A percentile compares a stretch with the other conserved stretches of the same genome.
phyloP scores from a whole-genome alignment of 1,140 invertebrate genomes.

The Dermatophagoides farinae region DNA sequence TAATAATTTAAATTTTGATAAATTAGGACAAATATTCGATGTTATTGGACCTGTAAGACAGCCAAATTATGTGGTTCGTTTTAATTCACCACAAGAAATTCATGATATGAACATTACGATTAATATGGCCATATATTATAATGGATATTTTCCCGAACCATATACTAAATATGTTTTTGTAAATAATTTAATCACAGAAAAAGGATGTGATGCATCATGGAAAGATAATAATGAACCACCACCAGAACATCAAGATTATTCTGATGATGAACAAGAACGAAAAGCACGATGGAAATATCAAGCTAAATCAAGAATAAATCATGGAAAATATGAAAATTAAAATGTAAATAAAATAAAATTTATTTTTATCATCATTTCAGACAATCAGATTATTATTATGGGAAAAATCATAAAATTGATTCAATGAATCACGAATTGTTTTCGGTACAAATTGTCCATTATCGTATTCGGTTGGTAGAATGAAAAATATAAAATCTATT shows the following conservation, averaged over 20 bases:
- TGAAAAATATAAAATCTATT: neutral
- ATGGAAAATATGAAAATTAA: neutral
- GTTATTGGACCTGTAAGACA: slow-evolving; percentile 58
- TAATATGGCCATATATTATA: slow-evolving; percentile 52
- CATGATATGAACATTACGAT: slow-evolving; percentile 36
- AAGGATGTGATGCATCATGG: slow-evolving; percentile 62
- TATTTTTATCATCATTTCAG: neutral
- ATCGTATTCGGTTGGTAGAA: neutral
- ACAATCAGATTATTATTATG: neutral
- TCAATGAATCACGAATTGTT: neutral
- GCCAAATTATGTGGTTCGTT: slow-evolving; percentile 58
- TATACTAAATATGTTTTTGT: slow-evolving; percentile 14
- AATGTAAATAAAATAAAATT: neutral
- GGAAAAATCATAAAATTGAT: neutral
- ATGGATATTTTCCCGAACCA: slow-evolving; percentile 30
- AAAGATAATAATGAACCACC: slow-evolving; percentile 60
- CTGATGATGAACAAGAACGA: slow-evolving; percentile 66
- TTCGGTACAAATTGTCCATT: neutral
- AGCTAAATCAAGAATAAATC: slow-evolving; percentile 2
- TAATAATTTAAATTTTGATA: neutral
- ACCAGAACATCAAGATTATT: slow-evolving; percentile 43
- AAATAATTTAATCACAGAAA: slow-evolving; percentile 27
- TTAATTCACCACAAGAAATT: slow-evolving; percentile 54
- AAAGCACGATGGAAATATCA: slow-evolving; percentile 23
- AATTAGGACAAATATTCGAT: slow-evolving; percentile 47